Evolutionary conservation across 2,888 invertebrate genomes (phyloP).

Genomic region (Himalopsyche japonica): DNA sequence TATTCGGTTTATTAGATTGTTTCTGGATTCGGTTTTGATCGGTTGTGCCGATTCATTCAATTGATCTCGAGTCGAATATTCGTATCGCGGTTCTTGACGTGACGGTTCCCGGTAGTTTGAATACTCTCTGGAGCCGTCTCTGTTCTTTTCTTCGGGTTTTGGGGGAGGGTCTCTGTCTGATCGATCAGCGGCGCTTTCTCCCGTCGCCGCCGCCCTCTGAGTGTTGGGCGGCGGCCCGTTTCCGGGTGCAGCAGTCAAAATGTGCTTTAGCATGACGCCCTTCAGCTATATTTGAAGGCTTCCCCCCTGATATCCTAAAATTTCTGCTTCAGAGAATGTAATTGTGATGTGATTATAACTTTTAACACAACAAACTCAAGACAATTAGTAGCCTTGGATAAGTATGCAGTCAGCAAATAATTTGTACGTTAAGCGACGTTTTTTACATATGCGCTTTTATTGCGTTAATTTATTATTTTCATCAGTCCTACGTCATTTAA

Average conservation of each 20-base stretch:
- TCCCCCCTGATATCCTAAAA: not conserved
- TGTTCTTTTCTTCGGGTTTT: slow-evolving; percentile 36
- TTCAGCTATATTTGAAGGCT: slow-evolving; percentile 11
- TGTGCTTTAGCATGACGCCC: slow-evolving; percentile 73
- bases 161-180: slow-evolving; percentile 48
- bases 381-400: not conserved
- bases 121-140: slow-evolving; percentile 26
- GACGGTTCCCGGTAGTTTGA: slow-evolving; percentile 30
- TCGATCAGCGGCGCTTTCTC: slow-evolving; percentile 46
- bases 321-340: not conserved
- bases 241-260: slow-evolving; percentile 52
- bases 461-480: not conserved
- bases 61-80: slow-evolving; percentile 24
- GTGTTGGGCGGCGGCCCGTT: slow-evolving; percentile 32
- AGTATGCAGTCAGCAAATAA: too few species aligned
- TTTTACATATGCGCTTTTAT: too few species aligned
- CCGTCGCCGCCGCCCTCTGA: slow-evolving; percentile 57
- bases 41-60: slow-evolving; percentile 26
- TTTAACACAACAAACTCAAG: not conserved
- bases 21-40: slow-evolving; percentile 19
- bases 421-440: too few species aligned
- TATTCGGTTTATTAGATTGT: slow-evolving; percentile 27
- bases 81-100: slow-evolving; percentile 17
- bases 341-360: not conserved
- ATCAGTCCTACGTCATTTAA: not conserved